These are phyloP conservation scores for Argya squamiceps DNA, from an alignment of 2,797 vertebrate species.

Conservation along the genomic window DNA sequence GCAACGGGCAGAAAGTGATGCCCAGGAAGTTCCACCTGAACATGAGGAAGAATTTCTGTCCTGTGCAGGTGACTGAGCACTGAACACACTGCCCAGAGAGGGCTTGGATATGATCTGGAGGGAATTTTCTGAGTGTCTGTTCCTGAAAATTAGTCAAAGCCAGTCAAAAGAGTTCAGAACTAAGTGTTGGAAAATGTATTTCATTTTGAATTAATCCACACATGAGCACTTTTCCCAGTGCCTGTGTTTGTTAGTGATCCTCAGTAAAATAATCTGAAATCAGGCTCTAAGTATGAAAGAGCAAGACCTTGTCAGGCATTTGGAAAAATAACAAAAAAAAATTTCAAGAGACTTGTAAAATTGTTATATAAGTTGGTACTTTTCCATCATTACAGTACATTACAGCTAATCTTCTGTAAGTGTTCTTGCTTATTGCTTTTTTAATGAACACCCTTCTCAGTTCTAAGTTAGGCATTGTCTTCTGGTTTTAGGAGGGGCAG, in stretches of 20 bases:
- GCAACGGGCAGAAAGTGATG: background rate
- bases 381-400: background rate
- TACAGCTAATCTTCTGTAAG: background rate
- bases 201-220: background rate
- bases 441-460: background rate
- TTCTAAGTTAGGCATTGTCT: background rate
- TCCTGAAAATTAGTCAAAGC: background rate
- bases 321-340: background rate
- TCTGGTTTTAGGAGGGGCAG: conserved; percentile 16
- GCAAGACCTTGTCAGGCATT: background rate
- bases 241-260: background rate
- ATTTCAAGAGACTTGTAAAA: background rate
- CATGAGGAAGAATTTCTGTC: background rate
- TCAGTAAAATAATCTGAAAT: background rate
- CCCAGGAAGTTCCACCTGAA: background rate
- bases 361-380: background rate
- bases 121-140: background rate
- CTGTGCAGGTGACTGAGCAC: background rate
- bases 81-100: background rate
- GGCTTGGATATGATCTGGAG: background rate
- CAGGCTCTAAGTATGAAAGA: background rate
- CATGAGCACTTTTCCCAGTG: background rate
- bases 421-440: conserved; percentile 1
- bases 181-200: background rate
- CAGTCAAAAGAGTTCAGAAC: background rate